Evolutionary conservation across 2,888 invertebrate genomes (phyloP), one percentile per base, ranked within the genome.

Genomic region (Drosophila dives): DNA sequence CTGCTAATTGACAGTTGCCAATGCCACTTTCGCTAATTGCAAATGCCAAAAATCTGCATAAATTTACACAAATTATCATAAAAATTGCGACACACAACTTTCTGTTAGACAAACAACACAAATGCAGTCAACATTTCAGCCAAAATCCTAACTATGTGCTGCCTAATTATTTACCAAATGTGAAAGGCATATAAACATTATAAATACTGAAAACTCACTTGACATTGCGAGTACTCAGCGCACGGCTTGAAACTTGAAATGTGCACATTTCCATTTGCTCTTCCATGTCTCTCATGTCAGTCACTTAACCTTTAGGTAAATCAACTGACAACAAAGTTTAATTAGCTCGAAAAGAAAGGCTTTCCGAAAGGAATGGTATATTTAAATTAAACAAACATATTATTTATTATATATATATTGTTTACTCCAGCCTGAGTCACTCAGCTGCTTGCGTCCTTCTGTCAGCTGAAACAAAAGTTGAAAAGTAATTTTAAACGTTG

Each of bases 241-340:
- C 65, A 53, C 54, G 42, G 32, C 60, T 26, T 26, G 26, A 26
- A 26, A 70, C 73, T 71, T 67, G 38, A 80, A 75, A 75, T 62
- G 70, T 59, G 58, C 58, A 38, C 62, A 50, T 58, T 77, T 65
- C 60, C 70, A 49, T 71, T 69, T 72, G 51, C 72, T 69, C 69
- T 51, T 72, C 45, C 61, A 63, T 72, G 82, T 77, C 79, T 80
- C 45, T 15, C 20, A 45, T 15, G 45, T 45, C 83, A 77, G 72
- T 60, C 76, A 72, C 81, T 89, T 86, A 86, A 81, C 79, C 82
- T 77, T 82, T 71, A 64, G 79, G 81, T 81, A 84, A 89, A 84
- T 82, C 70, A 86, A 79, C 79, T 75, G 79, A 65, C 77, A 72
- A 59, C 65, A 62, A 61, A 72, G 64, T 78, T 45, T 23, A 78